Conservation (phyloP, 2,113 vertebrate genomes). For the Mesocricetus auratus region DNA sequence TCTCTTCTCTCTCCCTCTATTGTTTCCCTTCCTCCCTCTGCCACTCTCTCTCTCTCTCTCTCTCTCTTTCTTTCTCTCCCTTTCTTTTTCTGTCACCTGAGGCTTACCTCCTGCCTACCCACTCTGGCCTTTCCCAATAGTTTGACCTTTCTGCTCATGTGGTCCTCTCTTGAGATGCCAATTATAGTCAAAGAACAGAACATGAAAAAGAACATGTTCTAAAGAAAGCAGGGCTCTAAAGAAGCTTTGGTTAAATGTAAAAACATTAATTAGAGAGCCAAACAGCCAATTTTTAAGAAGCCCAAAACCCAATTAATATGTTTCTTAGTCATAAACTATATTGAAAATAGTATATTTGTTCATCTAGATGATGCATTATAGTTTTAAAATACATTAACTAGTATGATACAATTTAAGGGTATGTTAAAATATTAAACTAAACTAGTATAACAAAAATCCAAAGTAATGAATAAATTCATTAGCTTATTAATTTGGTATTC, state of each 20-base stretch:
- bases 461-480: neutral
- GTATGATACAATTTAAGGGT: neutral
- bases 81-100: neutral
- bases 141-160: neutral
- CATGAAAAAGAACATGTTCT: neutral
- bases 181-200: neutral
- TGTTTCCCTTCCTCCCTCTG: neutral
- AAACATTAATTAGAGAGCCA: neutral
- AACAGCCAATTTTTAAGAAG: neutral
- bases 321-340: neutral
- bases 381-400: constrained; percentile 38
- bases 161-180: neutral
- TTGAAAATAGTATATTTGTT: neutral
- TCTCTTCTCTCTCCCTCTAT: neutral
- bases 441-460: neutral
- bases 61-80: neutral
- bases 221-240: neutral
- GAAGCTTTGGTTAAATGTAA: neutral
- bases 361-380: neutral
- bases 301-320: neutral
- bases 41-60: neutral
- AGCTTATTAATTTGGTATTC: neutral
- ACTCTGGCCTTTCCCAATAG: neutral
- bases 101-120: no score
- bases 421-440: neutral